Evolutionary conservation across 2,797 vertebrate genomes (phyloP).

Genomic region (Tragopan temminckii): DNA sequence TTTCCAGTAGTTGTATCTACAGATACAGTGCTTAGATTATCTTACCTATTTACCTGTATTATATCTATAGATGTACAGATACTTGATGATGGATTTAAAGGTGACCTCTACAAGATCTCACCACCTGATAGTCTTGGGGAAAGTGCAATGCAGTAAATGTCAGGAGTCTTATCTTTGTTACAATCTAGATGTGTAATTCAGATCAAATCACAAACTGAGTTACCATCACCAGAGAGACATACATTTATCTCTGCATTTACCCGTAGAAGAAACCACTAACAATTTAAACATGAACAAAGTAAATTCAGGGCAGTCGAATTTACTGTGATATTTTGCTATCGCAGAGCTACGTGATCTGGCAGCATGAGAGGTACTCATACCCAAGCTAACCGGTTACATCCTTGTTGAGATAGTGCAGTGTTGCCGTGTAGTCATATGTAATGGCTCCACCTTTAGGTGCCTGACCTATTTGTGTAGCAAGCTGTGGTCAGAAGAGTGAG

Average conservation of each 20-base stretch:
- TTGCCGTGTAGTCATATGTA: background rate
- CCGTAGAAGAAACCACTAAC: background rate
- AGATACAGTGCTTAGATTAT: background rate
- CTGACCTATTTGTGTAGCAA: background rate
- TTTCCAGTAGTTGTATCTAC: background rate
- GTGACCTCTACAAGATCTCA: background rate
- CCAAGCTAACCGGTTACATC: background rate
- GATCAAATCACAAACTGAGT: background rate
- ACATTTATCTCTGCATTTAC: background rate
- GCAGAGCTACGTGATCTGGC: background rate
- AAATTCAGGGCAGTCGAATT: background rate
- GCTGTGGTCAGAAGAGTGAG: background rate
- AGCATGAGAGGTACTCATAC: background rate
- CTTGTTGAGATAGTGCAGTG: background rate
- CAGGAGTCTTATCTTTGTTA: background rate
- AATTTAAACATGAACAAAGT: background rate
- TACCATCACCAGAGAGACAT: fast-evolving
- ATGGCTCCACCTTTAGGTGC: background rate
- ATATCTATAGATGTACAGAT: background rate
- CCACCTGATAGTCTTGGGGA: background rate
- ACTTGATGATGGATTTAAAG: background rate
- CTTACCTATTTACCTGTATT: background rate
- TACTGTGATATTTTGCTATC: background rate
- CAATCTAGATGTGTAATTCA: background rate
- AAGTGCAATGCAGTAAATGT: background rate